Evolutionary conservation across 1,140 invertebrate genomes (phyloP).

Genomic region (Eriosoma lanigerum): DNA sequence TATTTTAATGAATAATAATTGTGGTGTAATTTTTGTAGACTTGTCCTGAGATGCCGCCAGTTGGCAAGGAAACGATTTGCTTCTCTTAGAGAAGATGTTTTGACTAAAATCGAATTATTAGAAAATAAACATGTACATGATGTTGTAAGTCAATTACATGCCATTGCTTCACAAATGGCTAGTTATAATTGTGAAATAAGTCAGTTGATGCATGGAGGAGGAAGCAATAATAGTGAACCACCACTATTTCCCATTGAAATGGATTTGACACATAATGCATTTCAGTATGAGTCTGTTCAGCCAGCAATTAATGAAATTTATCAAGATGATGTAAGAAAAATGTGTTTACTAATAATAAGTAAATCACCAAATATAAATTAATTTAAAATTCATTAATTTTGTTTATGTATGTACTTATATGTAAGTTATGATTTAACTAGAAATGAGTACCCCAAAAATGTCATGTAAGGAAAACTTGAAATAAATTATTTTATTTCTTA

Average conservation of each 20-base stretch:
- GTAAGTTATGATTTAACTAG: too few relatives aligned
- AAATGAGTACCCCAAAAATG: too few relatives aligned
- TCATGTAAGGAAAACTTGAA: too few relatives aligned
- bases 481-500: too few relatives aligned
- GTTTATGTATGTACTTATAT: too few relatives aligned
- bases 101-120: constrained; percentile 94
- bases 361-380: too few relatives aligned
- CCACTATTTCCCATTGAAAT: constrained; percentile 95
- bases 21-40: constrained; percentile 60
- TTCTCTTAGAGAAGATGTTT: constrained; percentile 87
- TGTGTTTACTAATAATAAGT: not conserved
- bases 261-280: constrained; percentile 87
- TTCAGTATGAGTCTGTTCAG: constrained; percentile 73
- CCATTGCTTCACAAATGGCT: constrained; percentile 70
- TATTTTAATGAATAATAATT: not conserved
- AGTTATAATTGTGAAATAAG: constrained; percentile 60
- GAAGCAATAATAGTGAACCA: constrained; percentile 70
- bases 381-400: too few relatives aligned
- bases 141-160: constrained; percentile 53
- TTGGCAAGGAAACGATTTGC: constrained; percentile 89
- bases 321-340: constrained; percentile 35
- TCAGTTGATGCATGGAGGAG: constrained; percentile 59
- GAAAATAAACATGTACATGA: constrained; percentile 90
- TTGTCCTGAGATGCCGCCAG: constrained; percentile 92
- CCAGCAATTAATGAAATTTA: not conserved